Evolutionary conservation across 92 coral and sea anemone species (phyloP).

Genomic region (Porites lobata): DNA sequence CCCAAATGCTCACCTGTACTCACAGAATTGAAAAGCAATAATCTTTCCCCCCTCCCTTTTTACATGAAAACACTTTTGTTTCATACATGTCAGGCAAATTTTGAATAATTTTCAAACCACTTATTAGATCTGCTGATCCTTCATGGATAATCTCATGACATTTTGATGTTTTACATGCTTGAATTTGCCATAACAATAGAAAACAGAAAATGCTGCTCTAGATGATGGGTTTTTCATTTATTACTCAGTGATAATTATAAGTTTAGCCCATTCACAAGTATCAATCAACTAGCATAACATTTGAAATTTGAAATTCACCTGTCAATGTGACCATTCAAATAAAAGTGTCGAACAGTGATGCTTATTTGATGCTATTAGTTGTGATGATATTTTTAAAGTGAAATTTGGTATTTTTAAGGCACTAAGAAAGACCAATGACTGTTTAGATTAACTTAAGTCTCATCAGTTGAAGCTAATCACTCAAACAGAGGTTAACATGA

Average conservation of each 20-base stretch:
- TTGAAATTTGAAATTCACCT: not conserved
- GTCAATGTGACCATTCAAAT: not conserved
- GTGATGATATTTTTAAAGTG: not conserved
- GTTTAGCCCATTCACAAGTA: not conserved
- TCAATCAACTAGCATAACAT: not conserved
- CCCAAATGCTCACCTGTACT: not conserved
- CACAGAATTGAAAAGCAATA: not conserved
- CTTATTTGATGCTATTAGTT: not conserved
- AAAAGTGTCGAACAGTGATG: not conserved
- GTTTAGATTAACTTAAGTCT: conserved; percentile 51
- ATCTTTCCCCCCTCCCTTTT: not conserved
- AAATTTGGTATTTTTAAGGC: not conserved
- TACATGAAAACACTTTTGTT: not conserved
- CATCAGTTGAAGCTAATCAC: conserved; percentile 46
- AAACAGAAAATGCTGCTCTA: not conserved
- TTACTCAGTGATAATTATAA: conserved; percentile 3
- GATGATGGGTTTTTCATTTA: not conserved
- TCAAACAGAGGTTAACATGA: conserved; percentile 37
- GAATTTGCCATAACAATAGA: conserved; percentile 2
- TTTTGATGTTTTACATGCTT: not conserved
- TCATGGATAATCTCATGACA: not conserved
- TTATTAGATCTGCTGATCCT: not conserved
- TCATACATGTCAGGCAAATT: not conserved
- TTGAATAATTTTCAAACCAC: not conserved
- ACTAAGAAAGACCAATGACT: conserved; percentile 25